Percentiles rank a stretch among this genome's conserved stretches.
phyloP scores from a whole-genome alignment of 1,140 invertebrate species.

The Zaprionus davidi region DNA sequence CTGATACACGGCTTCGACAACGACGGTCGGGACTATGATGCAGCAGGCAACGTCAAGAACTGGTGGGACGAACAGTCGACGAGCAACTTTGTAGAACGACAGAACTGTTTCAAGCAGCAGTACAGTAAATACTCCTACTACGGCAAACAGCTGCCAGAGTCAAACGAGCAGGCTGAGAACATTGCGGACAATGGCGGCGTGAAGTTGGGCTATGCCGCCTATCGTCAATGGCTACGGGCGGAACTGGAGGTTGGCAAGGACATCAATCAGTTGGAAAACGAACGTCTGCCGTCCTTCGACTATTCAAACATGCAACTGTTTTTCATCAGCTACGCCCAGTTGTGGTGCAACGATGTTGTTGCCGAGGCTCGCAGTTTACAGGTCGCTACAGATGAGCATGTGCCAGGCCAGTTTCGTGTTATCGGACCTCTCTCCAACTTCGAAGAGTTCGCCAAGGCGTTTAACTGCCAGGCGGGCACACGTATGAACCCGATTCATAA shows the following conservation, averaged over 20 bases:
- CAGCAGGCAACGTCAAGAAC: constrained; percentile 87
- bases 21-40: constrained; percentile 94
- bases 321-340: constrained; percentile 85
- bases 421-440: constrained; percentile 88
- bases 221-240: constrained; percentile 85
- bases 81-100: constrained; percentile 45
- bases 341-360: constrained; percentile 6
- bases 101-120: constrained; percentile 65
- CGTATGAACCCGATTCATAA: neutral
- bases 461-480: constrained; percentile 85
- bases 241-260: neutral
- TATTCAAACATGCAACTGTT: constrained; percentile 88
- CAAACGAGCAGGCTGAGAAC: constrained; percentile 85
- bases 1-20: constrained; percentile 89
- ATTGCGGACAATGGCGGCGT: constrained; percentile 90
- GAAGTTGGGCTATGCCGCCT: constrained; percentile 87
- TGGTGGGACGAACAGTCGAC: constrained; percentile 76
- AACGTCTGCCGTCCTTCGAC: constrained; percentile 85
- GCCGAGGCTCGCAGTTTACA: neutral
- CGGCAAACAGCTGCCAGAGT: constrained; percentile 19
- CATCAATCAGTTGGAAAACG: constrained; percentile 59
- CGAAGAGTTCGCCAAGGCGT: constrained; percentile 87
- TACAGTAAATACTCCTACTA: constrained; percentile 64
- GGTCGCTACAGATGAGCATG: neutral
- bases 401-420: neutral